Base-by-base conservation (phyloP, 2,888 invertebrate species). In the Mesorhabditis belari region DNA sequence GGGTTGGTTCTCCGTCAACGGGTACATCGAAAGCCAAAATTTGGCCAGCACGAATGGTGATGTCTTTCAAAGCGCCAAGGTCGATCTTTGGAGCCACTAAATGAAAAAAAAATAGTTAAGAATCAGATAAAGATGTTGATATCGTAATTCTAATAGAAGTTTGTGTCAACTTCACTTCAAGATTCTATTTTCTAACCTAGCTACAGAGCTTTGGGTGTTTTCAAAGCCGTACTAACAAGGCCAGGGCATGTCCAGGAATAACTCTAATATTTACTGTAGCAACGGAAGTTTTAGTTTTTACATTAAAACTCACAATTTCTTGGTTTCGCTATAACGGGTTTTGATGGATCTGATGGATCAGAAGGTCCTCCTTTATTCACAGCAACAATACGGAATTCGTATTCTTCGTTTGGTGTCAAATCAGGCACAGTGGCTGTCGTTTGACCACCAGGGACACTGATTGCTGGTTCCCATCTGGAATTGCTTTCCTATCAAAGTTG, bases 291-390 rank as follows among this genome's bases (percentile, higher is more conserved):
- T 9, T 21, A 21, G 12, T 62, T 3, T 17, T 4, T 54, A 9
- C 2, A 5, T 50, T 23, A 29, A 4, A 50, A 69, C 72, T 69
- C 65, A 82, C 81, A 67, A 66, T 81, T 81, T 66, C 82, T 67
- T 4, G 81, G 88, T 76, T 93, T 87, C 6, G 92, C 92, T 64
- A 91, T 84, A 80, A 93, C 91, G 0, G 91, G 88, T 65, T 87
- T 87, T 3, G 91, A 90, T 4, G 89, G 87, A 77, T 92, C 92
- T 69, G 91, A 91, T 0, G 94, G 90, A 81, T 88, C 89, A 57
- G 92, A 90, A 58, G 89, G 89, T 25, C 94, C 94, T 52, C 91
- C 93, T 81, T 92, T 93, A 82, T 94, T 94, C 2, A 92, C 87
- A 27, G 93, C 93, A 51, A 89, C 70, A 3, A 85, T 83, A 5